Base-by-base conservation (phyloP, 2,888 invertebrate species). In the Desoria tigrina region DNA sequence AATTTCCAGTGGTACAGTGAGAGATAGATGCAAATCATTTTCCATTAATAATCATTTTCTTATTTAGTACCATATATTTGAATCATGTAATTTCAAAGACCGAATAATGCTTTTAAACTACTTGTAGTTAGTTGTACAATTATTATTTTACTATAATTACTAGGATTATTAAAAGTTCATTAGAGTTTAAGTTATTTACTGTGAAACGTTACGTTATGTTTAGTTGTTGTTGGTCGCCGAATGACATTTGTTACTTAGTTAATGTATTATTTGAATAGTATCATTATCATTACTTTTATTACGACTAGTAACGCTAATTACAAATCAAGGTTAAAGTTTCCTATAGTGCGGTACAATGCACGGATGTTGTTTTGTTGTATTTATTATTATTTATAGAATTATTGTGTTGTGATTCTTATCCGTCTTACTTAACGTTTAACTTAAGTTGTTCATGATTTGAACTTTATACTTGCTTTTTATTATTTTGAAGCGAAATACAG, bases 291-390 rank as follows among this genome's bases (percentile, higher is more conserved):
- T 16, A 49, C 7, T 49, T 21, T n/a, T n/a, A n/a, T n/a, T n/a
- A n/a, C n/a, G n/a, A n/a, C 16, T 45, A 45, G 11, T 24, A 23
- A 24, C 26, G 51, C 51, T 51, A 51, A 26, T 21, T 51, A 75
- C 72, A 73, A 75, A 75, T 74, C 73, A 74, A 66, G 75, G 75
- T 75, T 75, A 72, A 72, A 72, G 75, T 73, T 75, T 72, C 75
- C 74, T 74, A 49, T 39, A 74, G 75, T 74, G 72, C 73, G 58
- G 66, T 65, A 54, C 61, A 69, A 65, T 61, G 65, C 62, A 61
- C 65, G 55, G 55, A 59, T 63, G 54, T 64, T 67, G 37, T 63
- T 64, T 62, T 63, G 61, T 60, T 67, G 63, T 67, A 63, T 66
- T 67, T 59, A 71, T 70, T 61, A 61, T 71, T 73, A 68, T 73